phyloP scores from a whole-genome alignment of 2,797 vertebrate genomes.

The Carapus acus region DNA sequence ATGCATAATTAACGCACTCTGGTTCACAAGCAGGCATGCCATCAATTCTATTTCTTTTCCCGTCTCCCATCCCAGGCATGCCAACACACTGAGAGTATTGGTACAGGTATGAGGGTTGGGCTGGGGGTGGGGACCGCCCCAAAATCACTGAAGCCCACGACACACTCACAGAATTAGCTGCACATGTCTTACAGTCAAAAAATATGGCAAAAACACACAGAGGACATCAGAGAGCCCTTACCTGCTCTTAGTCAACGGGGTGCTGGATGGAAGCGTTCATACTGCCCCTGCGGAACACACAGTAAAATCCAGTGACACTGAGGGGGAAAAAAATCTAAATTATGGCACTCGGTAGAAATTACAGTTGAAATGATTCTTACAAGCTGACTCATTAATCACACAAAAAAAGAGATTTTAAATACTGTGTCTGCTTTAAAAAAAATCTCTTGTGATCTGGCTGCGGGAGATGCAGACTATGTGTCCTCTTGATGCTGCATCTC shows the following conservation, averaged over 20 bases:
- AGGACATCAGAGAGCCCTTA: conserved; percentile 7
- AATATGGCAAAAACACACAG: neutral
- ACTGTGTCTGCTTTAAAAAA: no score
- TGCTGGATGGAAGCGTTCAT: conserved; percentile 44
- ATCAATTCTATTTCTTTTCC: neutral
- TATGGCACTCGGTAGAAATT: no score
- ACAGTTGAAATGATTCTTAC: no score
- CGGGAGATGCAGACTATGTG: conserved; percentile 28
- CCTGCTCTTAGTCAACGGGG: conserved; percentile 43
- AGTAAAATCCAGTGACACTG: neutral
- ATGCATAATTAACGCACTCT: conserved; percentile 25
- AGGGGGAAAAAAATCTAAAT: neutral
- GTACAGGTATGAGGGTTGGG: no score
- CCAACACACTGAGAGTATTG: no score
- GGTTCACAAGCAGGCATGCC: conserved; percentile 4
- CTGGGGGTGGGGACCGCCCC: no score
- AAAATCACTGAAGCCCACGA: no score
- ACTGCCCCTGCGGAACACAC: conserved; percentile 21
- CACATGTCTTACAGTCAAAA: conserved; percentile 5
- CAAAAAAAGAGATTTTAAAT: no score
- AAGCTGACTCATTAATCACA: no score
- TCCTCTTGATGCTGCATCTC: conserved; percentile 37
- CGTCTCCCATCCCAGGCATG: no score
- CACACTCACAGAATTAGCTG: conserved; percentile 31
- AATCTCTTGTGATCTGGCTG: neutral